Evolutionary conservation across 2,888 invertebrate species (phyloP).

Genomic region (Osedax fenrisi): DNA sequence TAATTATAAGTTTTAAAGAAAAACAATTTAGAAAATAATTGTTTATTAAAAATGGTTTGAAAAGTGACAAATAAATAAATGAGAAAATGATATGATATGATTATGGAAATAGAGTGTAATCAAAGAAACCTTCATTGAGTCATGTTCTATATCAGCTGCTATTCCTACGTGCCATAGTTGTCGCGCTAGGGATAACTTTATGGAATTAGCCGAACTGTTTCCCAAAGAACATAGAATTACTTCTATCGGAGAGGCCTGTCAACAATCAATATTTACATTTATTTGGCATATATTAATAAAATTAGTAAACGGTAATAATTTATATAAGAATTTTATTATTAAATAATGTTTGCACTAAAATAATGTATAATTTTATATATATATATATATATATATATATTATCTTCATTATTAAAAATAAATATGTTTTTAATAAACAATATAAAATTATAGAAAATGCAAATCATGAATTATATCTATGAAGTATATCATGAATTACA

Average conservation of each 20-base stretch:
- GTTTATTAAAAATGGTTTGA: not conserved
- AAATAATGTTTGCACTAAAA: too few species aligned
- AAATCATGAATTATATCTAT: not conserved
- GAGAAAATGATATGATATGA: not conserved
- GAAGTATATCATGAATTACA: not conserved
- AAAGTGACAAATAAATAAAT: not conserved
- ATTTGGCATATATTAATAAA: too few species aligned
- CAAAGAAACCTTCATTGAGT: conserved; percentile 51
- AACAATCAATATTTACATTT: too few species aligned
- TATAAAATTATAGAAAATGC: too few species aligned
- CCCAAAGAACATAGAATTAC: conserved; percentile 61
- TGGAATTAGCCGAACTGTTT: conserved; percentile 53
- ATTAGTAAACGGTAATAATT: too few species aligned
- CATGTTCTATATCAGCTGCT: conserved; percentile 56
- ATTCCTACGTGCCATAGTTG: conserved; percentile 66
- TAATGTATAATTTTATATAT: too few species aligned
- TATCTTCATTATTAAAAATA: too few species aligned
- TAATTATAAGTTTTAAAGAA: not conserved
- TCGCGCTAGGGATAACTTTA: conserved; percentile 55
- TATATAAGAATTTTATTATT: too few species aligned
- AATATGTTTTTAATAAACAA: too few species aligned
- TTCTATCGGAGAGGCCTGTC: conserved; percentile 52
- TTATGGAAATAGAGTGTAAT: not conserved
- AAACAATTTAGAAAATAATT: too few species aligned
- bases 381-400: too few species aligned